A percentile compares a stretch with the other conserved stretches of the same genome.
Evolutionary conservation across 2,888 invertebrate genomes (phyloP).

Genomic region (Diaprepes abbreviatus): DNA sequence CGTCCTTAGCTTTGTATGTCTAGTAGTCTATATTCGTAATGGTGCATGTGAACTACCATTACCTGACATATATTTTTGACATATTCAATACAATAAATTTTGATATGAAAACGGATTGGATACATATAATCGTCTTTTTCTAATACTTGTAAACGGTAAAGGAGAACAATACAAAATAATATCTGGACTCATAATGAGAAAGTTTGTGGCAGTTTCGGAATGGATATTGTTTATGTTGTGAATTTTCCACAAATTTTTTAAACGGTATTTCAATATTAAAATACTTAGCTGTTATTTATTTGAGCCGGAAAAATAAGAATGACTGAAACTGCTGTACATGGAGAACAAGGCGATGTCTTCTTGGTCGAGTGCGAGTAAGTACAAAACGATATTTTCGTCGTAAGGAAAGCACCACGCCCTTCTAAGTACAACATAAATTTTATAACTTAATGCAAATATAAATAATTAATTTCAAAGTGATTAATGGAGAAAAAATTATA

Average conservation of each 20-base stretch:
- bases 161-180: neutral
- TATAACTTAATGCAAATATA: too few species aligned
- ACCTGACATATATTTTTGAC: too few species aligned
- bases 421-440: neutral
- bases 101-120: too few species aligned
- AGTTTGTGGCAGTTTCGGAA: neutral
- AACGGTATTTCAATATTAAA: neutral
- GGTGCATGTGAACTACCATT: neutral
- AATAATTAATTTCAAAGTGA: too few species aligned
- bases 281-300: slow-evolving; percentile 1
- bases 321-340: slow-evolving; percentile 22
- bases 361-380: slow-evolving; percentile 42
- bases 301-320: slow-evolving; percentile 6
- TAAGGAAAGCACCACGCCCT: slow-evolving; percentile 37
- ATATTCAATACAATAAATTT: neutral
- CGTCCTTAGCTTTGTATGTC: neutral
- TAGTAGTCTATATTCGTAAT: neutral
- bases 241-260: neutral
- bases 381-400: slow-evolving; percentile 8
- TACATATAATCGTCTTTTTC: neutral
- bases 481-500: too few species aligned
- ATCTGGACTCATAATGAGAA: neutral
- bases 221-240: slow-evolving; percentile 25
- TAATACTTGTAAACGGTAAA: neutral
- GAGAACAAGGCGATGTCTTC: slow-evolving; percentile 13